Evolutionary conservation across 2,888 invertebrate species (phyloP), one percentile per base, ranked within the genome.

Genomic region (Agrilus biguttatus): DNA sequence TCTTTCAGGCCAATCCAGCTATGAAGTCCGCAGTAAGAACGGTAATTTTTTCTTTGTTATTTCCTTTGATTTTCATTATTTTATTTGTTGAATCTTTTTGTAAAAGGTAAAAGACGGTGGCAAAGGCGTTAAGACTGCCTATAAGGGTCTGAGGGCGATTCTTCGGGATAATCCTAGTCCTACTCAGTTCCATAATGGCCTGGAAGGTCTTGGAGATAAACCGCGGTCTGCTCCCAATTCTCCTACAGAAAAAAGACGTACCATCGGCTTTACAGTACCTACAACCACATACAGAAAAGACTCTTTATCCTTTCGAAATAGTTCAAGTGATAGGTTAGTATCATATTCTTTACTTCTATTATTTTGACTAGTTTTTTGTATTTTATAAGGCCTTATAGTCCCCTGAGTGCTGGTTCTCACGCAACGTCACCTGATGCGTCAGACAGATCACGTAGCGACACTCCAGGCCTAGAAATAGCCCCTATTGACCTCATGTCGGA

Each of bases 21-120:
- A 80, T 92, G 68, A 89, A 87, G 73, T 86, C 84, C 66, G 91
- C 91, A 60, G 89, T 91, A 46, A 88, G 89, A 77, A 82, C 87
- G 74, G 91, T 91, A 78, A 87, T 85, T 83, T 63, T 14, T 36
- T 21, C 36, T 14, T 13, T 41, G 2, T n/a, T 23, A 2, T 12
- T 14, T 14, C 5, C 33, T 44, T 37, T 23, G 23, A 14, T 7
- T 14, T 33, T 10, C 3, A 7, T 32, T 28, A 10, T 23, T 43
- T 32, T 41, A 37, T 43, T 43, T 45, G 43, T 33, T 39, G 13
- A 37, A 33, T 43, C 33, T 37, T 36, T 40, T 35, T 49, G 1
- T 42, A 35, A 35, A 51, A 82, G 82, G 80, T 83, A 5, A 80
- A 78, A 64, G 82, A 81, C 57, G 74, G 78, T 46, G 80, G 82